Evolutionary conservation across 2,888 invertebrate species (phyloP), one percentile per base, ranked within the genome.

Genomic region (Plemyria rubiginata): DNA sequence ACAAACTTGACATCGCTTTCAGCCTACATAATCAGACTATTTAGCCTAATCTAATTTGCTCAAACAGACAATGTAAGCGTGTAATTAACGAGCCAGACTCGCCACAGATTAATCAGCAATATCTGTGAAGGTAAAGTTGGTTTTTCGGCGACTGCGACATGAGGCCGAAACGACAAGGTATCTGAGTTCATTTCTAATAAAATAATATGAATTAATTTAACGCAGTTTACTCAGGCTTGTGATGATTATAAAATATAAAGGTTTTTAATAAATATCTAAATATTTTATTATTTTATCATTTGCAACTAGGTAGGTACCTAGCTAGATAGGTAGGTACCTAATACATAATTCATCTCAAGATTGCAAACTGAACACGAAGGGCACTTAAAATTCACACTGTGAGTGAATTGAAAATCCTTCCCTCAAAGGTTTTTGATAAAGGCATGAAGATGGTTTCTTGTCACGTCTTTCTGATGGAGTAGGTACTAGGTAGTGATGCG

Each of bases 321-420:
- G 8, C 8, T 36, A 36, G 36, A 9, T 8, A 36, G 43, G 43
- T 16, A 15, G 16, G 9, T 11, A 43, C 43, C 2, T 48, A 48
- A 13, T 66, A 70, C 54, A n/a, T 28, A 70, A 62, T 71, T 68
- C 58, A 60, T 66, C 54, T 65, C 60, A 41, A 65, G 60, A 68
- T 65, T 55, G 68, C 73, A 78, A 77, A 73, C 76, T 70, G 59
- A 62, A 61, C 76, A 77, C 78, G 79, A 67, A 70, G 71, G 70
- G 70, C 72, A 70, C 73, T 78, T 70, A 60, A 72, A 73, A 78
- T 74, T 76, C 77, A 70, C 70, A 76, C 70, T 76, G 75, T 72
- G 78, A 79, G 75, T 73, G 78, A 79, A 80, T 80, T 78, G 77
- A 75, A 79, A 80, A 77, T 76, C 69, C 70, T 67, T 70, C 70